Conservation (phyloP, 2,797 vertebrate species). For the Enteromius anoplus region DNA sequence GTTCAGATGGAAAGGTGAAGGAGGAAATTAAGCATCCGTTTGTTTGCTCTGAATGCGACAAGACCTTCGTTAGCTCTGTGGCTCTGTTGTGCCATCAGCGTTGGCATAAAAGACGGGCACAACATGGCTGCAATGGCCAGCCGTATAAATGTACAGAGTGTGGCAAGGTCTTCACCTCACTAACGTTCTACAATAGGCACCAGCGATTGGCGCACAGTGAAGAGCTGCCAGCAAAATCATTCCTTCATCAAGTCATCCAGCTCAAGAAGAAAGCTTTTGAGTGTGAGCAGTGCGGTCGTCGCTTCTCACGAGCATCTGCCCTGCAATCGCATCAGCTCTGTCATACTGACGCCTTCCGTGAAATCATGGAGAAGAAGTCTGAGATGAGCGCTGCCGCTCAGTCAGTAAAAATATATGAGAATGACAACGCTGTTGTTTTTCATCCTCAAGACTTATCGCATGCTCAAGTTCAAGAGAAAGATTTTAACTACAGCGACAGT, state of each 20-base stretch:
- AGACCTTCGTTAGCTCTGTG: slow-evolving; percentile 69
- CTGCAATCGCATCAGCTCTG: slow-evolving; percentile 80
- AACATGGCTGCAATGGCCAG: slow-evolving; percentile 40
- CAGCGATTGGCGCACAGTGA: slow-evolving; percentile 75
- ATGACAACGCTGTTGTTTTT: slow-evolving; percentile 44
- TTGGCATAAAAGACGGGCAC: slow-evolving; percentile 61
- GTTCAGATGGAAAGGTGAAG: slow-evolving; percentile 67
- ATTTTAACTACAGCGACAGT: slow-evolving; percentile 42
- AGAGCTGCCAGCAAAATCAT: slow-evolving; percentile 77
- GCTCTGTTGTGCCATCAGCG: slow-evolving; percentile 71
- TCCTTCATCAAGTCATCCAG: slow-evolving; percentile 80
- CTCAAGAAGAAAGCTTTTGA: slow-evolving; percentile 82
- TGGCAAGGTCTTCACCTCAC: slow-evolving; percentile 76
- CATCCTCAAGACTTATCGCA: slow-evolving; percentile 47
- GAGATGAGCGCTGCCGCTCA: slow-evolving; percentile 38
- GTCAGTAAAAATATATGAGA: slow-evolving; percentile 49
- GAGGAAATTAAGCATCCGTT: slow-evolving; percentile 63
- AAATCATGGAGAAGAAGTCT: slow-evolving; percentile 63
- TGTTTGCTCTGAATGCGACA: slow-evolving; percentile 76
- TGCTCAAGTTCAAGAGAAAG: slow-evolving; percentile 43
- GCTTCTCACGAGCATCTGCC: slow-evolving; percentile 80
- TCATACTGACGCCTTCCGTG: slow-evolving; percentile 73
- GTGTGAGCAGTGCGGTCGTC: slow-evolving; percentile 78
- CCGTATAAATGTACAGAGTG: slow-evolving; percentile 76
- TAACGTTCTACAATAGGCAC: slow-evolving; percentile 77